Evolutionary conservation across 2,113 vertebrate genomes (phyloP).

Genomic region (Prionailurus viverrinus): DNA sequence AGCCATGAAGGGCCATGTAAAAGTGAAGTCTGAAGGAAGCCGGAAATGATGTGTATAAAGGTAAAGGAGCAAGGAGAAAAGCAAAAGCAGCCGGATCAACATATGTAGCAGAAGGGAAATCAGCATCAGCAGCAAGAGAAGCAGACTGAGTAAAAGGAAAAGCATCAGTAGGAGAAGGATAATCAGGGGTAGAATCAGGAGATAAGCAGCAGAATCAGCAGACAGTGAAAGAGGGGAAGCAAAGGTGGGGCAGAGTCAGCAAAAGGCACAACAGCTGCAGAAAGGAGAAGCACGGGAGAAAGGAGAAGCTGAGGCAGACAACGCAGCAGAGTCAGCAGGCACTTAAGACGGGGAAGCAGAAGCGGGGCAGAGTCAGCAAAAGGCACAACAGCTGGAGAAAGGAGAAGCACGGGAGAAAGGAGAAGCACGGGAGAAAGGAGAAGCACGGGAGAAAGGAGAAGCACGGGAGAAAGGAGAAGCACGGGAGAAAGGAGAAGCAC

Average conservation of each 20-base stretch:
- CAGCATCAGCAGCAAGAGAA: background rate
- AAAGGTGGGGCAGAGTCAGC: background rate
- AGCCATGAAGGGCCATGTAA: background rate
- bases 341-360: no score
- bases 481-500: no score
- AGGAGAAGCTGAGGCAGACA: background rate
- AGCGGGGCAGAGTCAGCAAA: no score
- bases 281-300: background rate
- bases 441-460: no score
- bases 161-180: background rate
- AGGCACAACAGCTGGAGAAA: no score
- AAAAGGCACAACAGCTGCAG: background rate
- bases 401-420: no score
- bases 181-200: background rate
- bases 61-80: background rate
- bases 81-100: background rate
- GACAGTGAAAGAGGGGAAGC: background rate
- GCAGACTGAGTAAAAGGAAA: background rate
- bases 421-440: no score
- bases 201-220: background rate
- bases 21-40: background rate
- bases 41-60: background rate
- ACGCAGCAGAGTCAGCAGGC: no score
- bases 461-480: no score
- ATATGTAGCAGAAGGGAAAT: background rate